Base-by-base conservation (phyloP, 92 coral and sea anemone species). In the Meandrina meandrites region DNA sequence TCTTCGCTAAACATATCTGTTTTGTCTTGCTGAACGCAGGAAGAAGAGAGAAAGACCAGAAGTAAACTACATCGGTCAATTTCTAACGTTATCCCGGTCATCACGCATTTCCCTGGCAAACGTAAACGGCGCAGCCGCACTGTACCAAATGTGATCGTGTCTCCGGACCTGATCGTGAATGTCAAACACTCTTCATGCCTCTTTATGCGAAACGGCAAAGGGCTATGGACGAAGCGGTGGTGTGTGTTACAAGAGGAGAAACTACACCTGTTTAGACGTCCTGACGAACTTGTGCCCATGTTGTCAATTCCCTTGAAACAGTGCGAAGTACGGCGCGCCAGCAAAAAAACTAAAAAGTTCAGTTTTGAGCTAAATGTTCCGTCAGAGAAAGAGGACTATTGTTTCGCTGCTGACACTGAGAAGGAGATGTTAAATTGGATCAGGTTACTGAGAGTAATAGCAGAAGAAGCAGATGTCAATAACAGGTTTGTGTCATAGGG, bases 171-270 rank as follows among this genome's bases (percentile, higher is more conserved):
- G 37, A 89, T 94, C 15, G 83, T 86, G 15, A 92, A 92, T 51
- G 90, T 94, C 83, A 92, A 89, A 31, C 91, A 95, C 81, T 88
- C 98, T 2, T 97, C 99, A 22, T 93, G 91, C 36, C 83, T 97
- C 45, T 95, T 90, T 54, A 76, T 92, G 82, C 91, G 96, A 48
- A 89, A 91, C 45, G 79, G 85, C 80, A 93, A 90, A 66, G 99
- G 98, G 5, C 80, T 90, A 30, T 97, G 99, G 99, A 89, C 90
- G 28, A 93, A 90, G 77, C 91, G 94, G 18, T 97, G 99, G 99
- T 92, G 98, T 34, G 98, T 97, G 21, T 54, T 97, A 7, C 95
- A 97, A 53, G 69, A 93, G 50, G 90, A 93, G 67, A 93, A 82
- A 66, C 45, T 94, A 27, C 98, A 94, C 84, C 86, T 94, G 86